Evolutionary conservation across 1,140 invertebrate species (phyloP).

Genomic region (Sycophila sp.): DNA sequence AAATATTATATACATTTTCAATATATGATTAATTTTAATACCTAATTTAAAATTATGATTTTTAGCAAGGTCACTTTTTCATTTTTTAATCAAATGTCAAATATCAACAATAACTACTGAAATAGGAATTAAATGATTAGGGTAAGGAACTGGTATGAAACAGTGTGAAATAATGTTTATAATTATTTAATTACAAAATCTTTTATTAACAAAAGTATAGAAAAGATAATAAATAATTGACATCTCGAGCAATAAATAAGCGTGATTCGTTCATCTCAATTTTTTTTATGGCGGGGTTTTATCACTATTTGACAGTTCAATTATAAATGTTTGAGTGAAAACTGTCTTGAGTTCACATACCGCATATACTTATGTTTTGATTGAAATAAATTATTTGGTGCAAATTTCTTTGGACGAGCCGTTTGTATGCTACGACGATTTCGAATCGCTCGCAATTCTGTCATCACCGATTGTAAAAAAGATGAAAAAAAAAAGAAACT

Average conservation of each 20-base stretch:
- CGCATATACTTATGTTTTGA: background rate
- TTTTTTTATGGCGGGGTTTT: background rate
- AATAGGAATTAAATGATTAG: no score
- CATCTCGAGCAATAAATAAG: background rate
- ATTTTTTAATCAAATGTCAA: no score
- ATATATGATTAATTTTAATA: no score
- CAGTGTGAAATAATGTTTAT: no score
- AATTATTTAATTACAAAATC: background rate
- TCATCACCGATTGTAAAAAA: background rate
- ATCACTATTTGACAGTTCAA: background rate
- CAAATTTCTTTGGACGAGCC: conserved; percentile 28
- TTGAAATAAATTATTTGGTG: conserved; percentile 27
- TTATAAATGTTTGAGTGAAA: background rate
- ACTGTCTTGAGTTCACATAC: background rate
- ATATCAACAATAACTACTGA: no score
- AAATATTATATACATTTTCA: no score
- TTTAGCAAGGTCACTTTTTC: no score
- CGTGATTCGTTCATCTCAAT: background rate
- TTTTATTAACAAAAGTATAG: conserved; percentile 9
- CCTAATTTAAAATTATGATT: no score
- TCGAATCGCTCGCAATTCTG: background rate
- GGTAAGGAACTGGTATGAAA: no score
- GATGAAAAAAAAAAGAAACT: background rate
- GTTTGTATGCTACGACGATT: background rate
- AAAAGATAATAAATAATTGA: background rate